Percentiles rank a stretch among this genome's conserved stretches.
Evolutionary conservation across 2,797 vertebrate species (phyloP).

Genomic region (Ataeniobius toweri): DNA sequence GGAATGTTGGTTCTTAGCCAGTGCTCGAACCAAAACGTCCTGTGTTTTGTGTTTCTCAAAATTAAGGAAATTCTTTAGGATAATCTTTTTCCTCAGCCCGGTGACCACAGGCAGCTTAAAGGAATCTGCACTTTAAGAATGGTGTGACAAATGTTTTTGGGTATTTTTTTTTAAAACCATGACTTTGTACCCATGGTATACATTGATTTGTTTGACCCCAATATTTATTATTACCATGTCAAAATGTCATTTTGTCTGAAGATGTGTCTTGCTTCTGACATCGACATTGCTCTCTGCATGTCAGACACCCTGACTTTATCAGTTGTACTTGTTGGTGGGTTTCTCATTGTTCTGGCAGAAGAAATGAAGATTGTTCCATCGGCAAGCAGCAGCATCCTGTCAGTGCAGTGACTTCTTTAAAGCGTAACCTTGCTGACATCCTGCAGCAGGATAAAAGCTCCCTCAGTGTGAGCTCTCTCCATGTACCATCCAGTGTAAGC

Average conservation of each 20-base stretch:
- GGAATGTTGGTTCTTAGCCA: neutral
- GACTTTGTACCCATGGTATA: neutral
- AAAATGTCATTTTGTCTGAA: neutral
- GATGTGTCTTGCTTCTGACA: neutral
- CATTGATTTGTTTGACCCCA: neutral
- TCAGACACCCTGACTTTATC: neutral
- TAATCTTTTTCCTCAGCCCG: neutral
- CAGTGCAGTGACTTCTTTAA: constrained; percentile 33
- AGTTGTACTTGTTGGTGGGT: neutral
- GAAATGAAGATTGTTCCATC: constrained; percentile 11
- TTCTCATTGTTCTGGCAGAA: constrained; percentile 9
- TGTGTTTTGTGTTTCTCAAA: neutral
- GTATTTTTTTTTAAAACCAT: neutral
- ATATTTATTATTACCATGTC: neutral
- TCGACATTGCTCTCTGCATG: neutral
- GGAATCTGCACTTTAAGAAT: neutral
- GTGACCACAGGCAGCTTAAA: neutral
- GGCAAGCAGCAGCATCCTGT: constrained; percentile 30
- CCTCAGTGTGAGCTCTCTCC: constrained; percentile 38
- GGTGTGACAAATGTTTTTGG: neutral
- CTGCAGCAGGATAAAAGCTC: constrained; percentile 36
- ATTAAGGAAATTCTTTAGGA: neutral
- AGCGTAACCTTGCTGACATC: constrained; percentile 31
- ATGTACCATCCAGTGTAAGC: constrained; percentile 46
- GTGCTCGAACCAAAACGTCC: neutral